Percentiles rank a stretch among this genome's conserved stretches.
These are phyloP conservation scores for Polydrusus cervinus DNA, from an alignment of 2,888 invertebrate species.

Conservation along the genomic window DNA sequence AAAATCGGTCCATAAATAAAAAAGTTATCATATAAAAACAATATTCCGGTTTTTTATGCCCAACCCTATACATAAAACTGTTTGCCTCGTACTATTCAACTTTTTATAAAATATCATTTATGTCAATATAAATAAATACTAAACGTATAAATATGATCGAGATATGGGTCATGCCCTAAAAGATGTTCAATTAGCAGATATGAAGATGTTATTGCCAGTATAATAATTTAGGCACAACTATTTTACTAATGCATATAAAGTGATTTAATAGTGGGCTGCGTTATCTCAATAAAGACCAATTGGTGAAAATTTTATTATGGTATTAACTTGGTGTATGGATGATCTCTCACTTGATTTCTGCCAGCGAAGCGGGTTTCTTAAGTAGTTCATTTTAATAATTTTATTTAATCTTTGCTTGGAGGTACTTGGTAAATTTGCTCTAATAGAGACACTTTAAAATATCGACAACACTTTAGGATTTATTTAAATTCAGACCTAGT, in stretches of 20 bases:
- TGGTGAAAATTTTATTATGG: slow-evolving; percentile 54
- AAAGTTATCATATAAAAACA: too few relatives aligned
- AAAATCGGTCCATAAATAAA: too few relatives aligned
- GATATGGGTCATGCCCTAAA: slow-evolving; percentile 45
- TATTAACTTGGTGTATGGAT: slow-evolving; percentile 42
- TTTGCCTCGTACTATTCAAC: too few relatives aligned
- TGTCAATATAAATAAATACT: slow-evolving; percentile 10
- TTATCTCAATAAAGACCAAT: slow-evolving; percentile 54
- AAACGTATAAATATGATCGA: slow-evolving; percentile 31
- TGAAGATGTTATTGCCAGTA: slow-evolving; percentile 51
- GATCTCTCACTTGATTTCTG: slow-evolving; percentile 36
- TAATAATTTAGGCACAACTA: slow-evolving; percentile 49
- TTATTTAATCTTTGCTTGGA: slow-evolving; percentile 19
- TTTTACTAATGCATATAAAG: slow-evolving; percentile 51
- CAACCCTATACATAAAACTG: too few relatives aligned
- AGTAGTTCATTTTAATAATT: slow-evolving; percentile 41
- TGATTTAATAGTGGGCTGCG: slow-evolving; percentile 51
- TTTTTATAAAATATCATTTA: too few relatives aligned
- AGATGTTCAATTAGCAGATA: slow-evolving; percentile 50
- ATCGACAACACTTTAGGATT: slow-evolving; percentile 9
- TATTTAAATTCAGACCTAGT: not conserved
- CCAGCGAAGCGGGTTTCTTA: slow-evolving; percentile 34
- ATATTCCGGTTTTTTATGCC: too few relatives aligned
- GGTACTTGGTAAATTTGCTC: slow-evolving; percentile 6
- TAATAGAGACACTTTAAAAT: slow-evolving; percentile 15